Evolutionary conservation across 2,113 vertebrate genomes (phyloP).

Genomic region (Tricholaema leucomelas): DNA sequence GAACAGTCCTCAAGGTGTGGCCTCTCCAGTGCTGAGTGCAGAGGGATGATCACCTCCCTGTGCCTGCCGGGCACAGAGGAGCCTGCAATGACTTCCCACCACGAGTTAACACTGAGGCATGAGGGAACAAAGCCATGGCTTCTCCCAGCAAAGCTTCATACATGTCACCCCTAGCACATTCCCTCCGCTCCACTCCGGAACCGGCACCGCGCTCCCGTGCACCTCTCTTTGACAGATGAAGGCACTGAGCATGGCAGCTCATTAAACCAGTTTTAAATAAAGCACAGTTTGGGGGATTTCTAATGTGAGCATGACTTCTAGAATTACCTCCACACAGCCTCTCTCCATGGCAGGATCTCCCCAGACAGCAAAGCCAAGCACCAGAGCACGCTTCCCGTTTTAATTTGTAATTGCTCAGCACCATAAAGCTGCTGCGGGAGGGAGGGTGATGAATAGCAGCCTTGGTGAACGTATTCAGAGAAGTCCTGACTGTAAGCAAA

Average conservation of each 20-base stretch:
- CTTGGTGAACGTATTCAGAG: slow-evolving; percentile 36
- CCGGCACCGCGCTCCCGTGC: slow-evolving; percentile 2
- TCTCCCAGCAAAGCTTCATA: neutral
- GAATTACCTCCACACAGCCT: slow-evolving; percentile 48
- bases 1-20: too few relatives aligned
- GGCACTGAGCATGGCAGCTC: slow-evolving; percentile 24
- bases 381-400: slow-evolving; percentile 42
- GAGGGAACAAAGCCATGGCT: neutral
- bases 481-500: slow-evolving; percentile 45
- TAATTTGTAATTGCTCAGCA: slow-evolving; percentile 62
- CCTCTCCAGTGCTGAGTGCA: too few relatives aligned
- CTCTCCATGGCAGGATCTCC: slow-evolving; percentile 38
- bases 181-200: neutral
- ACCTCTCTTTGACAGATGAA: slow-evolving; percentile 54
- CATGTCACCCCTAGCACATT: neutral
- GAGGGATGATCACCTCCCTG: too few relatives aligned
- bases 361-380: slow-evolving; percentile 44
- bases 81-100: neutral
- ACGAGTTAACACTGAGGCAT: neutral
- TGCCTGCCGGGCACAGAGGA: neutral
- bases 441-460: slow-evolving; percentile 1
- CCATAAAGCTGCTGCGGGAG: slow-evolving; percentile 16
- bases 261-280: slow-evolving; percentile 63
- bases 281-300: slow-evolving; percentile 35
- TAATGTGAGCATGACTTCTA: slow-evolving; percentile 51